Evolutionary conservation across 2,888 invertebrate genomes (phyloP), one percentile per base, ranked within the genome.

Genomic region (Metallyticus violacea): DNA sequence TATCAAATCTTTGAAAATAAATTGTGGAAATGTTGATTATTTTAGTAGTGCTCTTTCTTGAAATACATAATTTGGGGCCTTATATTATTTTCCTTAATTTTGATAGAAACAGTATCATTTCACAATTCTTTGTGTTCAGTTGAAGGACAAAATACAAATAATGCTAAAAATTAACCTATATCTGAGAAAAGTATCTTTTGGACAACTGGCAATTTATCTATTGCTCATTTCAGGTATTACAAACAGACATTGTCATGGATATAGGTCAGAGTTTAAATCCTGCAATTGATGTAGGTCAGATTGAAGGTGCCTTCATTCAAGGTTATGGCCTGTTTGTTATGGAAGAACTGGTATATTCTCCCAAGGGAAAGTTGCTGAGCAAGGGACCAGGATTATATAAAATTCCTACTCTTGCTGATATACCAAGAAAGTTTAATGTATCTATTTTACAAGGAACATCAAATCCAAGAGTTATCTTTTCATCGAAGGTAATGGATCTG

Each of bases 181-280:
- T 62, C 15, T 62, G 7, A 62, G 15, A 15, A 9, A 15, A 9
- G 76, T 62, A 62, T 62, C 7, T 62, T 9, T 9, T 62, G 76
- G 76, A 62, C 76, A 9, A 15, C 7, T 9, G 15, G 15, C 7
- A 26, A 4, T n/a, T 80, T 62, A 15, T 62, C 22, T 15, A 0
- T 62, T 15, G 40, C 15, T 62, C 28, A 78, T 86, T 89, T 26
- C 89, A 94, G 94, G 96, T 98, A 1, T 91, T 97, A 76, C 94
- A 96, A 90, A 96, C 97, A 0, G 98, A 99, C 90, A 98, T 99
- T 89, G 98, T 99, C 0, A 99, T 99, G 99, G 99, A 99, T 92
- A 94, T 99, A 89, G 99, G 99, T 0, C 96, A 97, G 89, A 98
- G 98, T 92, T 92, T 99, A 86, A 99, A 99, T 92, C 99, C 99